Conservation (phyloP, 2,888 invertebrate species). For the Drosophila paranaensis region DNA sequence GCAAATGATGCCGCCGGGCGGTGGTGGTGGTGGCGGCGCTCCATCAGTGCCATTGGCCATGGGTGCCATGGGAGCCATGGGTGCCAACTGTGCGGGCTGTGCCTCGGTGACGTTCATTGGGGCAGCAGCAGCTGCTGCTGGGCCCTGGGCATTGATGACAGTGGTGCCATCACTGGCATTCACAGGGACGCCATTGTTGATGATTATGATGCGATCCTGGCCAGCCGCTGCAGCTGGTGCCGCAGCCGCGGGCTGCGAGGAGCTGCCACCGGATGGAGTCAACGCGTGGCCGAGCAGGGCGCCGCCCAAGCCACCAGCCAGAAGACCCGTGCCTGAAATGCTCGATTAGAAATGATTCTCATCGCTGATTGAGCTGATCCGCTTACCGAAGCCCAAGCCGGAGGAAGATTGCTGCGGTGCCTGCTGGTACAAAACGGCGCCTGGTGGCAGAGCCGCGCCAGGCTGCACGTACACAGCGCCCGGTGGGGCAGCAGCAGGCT, state of each 20-base stretch:
- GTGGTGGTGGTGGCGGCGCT: conserved; percentile 52
- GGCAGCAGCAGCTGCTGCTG: conserved; percentile 26
- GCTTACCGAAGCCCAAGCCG: conserved; percentile 83
- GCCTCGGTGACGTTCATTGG: conserved; percentile 34
- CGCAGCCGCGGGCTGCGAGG: conserved; percentile 65
- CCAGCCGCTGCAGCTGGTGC: conserved; percentile 67
- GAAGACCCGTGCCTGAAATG: conserved; percentile 80
- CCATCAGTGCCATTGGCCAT: conserved; percentile 50
- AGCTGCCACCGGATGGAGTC: conserved; percentile 79
- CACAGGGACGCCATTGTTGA: conserved; percentile 82
- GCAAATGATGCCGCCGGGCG: conserved; percentile 82
- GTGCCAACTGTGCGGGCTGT: conserved; percentile 54
- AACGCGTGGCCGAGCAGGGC: conserved; percentile 82
- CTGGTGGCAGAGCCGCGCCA: conserved; percentile 73
- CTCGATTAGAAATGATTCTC: not conserved
- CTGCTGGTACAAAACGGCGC: conserved; percentile 73
- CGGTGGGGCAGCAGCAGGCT: conserved; percentile 11
- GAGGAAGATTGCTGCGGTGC: conserved; percentile 82
- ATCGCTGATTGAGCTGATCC: not conserved
- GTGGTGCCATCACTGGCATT: conserved; percentile 68
- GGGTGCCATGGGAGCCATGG: conserved; percentile 59
- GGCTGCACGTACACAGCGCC: conserved; percentile 71
- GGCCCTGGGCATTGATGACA: conserved; percentile 74
- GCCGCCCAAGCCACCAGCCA: conserved; percentile 83
- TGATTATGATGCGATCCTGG: conserved; percentile 83